These are phyloP conservation scores for Otolemur garnettii DNA, from an alignment of 2,113 vertebrate species.

Conservation along the genomic window DNA sequence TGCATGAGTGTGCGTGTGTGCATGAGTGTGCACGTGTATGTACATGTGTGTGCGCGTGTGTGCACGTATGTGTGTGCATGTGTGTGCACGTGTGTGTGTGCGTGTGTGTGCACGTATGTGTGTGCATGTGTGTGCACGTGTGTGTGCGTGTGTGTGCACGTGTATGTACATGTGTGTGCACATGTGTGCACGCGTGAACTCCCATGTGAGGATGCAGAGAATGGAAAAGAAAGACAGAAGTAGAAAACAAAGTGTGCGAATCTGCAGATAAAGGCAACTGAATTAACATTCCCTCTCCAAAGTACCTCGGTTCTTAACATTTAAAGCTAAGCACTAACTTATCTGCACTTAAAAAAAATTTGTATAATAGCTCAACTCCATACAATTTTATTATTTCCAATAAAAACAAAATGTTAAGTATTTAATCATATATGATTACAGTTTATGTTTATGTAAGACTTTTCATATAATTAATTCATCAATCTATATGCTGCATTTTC, in stretches of 20 bases:
- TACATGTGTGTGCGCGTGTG: too few relatives aligned
- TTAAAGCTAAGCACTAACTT: neutral
- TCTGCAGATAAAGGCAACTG: neutral
- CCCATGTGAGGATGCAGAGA: too few relatives aligned
- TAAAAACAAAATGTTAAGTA: conserved; percentile 33
- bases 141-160: too few relatives aligned
- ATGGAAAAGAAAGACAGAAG: neutral
- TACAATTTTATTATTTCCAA: conserved; percentile 62
- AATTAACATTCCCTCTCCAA: neutral
- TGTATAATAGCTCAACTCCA: neutral
- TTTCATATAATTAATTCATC: neutral
- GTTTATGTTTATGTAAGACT: neutral
- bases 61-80: too few relatives aligned
- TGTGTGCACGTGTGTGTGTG: too few relatives aligned
- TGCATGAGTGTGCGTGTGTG: too few relatives aligned
- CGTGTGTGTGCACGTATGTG: neutral
- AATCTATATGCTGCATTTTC: neutral
- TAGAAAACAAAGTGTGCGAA: neutral
- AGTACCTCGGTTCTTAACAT: neutral
- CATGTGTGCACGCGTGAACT: neutral
- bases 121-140: too few relatives aligned
- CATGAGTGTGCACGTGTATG: too few relatives aligned
- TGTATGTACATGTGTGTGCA: too few relatives aligned
- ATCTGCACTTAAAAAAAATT: conserved; percentile 5
- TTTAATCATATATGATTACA: neutral